These are phyloP conservation scores for Panthera tigris DNA, from an alignment of 2,113 vertebrate genomes.

Conservation along the genomic window DNA sequence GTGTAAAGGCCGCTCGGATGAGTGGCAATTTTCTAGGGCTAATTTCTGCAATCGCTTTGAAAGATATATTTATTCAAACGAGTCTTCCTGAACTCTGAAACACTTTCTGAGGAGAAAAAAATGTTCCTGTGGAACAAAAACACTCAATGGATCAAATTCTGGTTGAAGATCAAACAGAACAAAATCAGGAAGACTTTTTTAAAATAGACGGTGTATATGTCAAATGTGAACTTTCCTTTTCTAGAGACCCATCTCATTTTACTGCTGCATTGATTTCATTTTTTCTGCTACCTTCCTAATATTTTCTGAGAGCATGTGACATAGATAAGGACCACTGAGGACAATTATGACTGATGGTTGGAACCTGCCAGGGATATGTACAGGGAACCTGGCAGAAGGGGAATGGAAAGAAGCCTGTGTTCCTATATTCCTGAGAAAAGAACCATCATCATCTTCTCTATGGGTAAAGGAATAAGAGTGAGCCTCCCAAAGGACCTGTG, in stretches of 20 bases:
- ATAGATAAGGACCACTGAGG: neutral
- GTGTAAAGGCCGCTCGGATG: neutral
- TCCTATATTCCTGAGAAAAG: neutral
- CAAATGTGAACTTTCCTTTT: slow-evolving; percentile 39
- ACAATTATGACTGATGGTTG: neutral
- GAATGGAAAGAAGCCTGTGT: neutral
- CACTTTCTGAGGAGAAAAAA: neutral
- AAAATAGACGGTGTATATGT: neutral
- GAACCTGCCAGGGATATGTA: neutral
- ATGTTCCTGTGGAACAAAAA: neutral
- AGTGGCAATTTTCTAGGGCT: slow-evolving; percentile 35
- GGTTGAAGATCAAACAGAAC: slow-evolving; percentile 42
- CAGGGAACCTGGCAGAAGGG: neutral
- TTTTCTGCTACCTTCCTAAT: slow-evolving; percentile 14
- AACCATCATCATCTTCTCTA: neutral
- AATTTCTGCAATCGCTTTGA: slow-evolving; percentile 44
- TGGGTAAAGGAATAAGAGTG: neutral
- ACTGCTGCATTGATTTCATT: slow-evolving; percentile 21
- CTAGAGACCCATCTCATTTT: neutral
- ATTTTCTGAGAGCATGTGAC: slow-evolving; percentile 23
- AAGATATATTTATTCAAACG: slow-evolving; percentile 17
- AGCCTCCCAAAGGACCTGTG: neutral
- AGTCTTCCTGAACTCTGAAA: slow-evolving; percentile 36
- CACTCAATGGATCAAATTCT: neutral
- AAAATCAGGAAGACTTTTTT: neutral